Evolutionary conservation across 2,797 vertebrate species (phyloP).

Genomic region (Poecilia picta): DNA sequence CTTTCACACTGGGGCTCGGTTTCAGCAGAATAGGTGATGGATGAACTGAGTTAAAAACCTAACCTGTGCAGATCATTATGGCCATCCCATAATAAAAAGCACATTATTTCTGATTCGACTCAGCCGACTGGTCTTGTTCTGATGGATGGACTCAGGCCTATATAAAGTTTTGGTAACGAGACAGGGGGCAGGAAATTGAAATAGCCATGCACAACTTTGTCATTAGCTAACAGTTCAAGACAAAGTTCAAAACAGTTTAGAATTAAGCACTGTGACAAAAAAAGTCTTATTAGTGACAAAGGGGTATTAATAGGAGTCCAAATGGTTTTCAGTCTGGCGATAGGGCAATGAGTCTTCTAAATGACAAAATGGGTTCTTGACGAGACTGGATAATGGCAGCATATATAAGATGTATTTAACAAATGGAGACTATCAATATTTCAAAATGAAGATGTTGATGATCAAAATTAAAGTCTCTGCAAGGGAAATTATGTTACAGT

Average conservation of each 20-base stretch:
- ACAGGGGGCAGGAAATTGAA: slow-evolving; percentile 14
- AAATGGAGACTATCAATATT: not conserved
- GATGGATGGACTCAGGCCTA: slow-evolving; percentile 42
- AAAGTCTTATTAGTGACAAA: slow-evolving; percentile 35
- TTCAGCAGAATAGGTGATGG: slow-evolving; percentile 51
- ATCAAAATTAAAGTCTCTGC: not conserved
- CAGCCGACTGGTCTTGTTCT: slow-evolving; percentile 20
- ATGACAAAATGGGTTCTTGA: not conserved
- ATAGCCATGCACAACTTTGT: slow-evolving; percentile 39
- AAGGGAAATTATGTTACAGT: not conserved
- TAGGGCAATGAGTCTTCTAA: slow-evolving; percentile 12
- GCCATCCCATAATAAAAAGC: slow-evolving; percentile 38
- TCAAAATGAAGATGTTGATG: not conserved
- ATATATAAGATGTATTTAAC: not conserved
- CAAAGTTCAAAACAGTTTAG: slow-evolving; percentile 43
- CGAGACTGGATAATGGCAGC: not conserved
- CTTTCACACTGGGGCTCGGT: slow-evolving; percentile 17
- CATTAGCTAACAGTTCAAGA: slow-evolving; percentile 43
- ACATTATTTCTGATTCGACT: slow-evolving; percentile 47
- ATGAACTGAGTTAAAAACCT: slow-evolving; percentile 49
- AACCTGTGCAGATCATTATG: slow-evolving; percentile 44
- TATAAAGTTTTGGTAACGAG: slow-evolving; percentile 40
- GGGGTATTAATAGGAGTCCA: slow-evolving; percentile 32
- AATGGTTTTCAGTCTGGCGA: slow-evolving; percentile 38
- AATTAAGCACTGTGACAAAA: slow-evolving; percentile 21